These are phyloP conservation scores for Mythimna albipuncta DNA, from an alignment of 2,888 invertebrate species.

Conservation along the genomic window DNA sequence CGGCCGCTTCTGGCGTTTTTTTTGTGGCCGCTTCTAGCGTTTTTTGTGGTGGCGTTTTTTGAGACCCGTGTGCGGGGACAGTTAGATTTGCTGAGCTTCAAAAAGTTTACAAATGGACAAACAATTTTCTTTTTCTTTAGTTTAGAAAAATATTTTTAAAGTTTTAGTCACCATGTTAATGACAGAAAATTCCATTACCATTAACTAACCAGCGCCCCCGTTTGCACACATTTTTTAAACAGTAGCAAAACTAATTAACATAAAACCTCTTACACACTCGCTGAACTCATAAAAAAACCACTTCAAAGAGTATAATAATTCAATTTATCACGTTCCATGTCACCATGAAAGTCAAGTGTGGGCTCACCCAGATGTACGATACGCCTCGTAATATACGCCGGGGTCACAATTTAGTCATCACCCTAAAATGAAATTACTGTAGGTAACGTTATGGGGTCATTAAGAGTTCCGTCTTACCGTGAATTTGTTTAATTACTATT, in stretches of 20 bases:
- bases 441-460: constrained; percentile 47
- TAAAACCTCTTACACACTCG: constrained; percentile 35
- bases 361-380: constrained; percentile 35
- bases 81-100: too few relatives aligned
- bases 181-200: not conserved
- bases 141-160: not conserved
- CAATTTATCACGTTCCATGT: constrained; percentile 56
- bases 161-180: not conserved
- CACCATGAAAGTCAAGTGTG: constrained; percentile 53
- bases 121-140: not conserved
- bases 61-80: too few relatives aligned
- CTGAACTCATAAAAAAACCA: constrained; percentile 48
- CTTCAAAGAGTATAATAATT: constrained; percentile 60
- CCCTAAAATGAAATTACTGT: constrained; percentile 59
- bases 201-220: not conserved
- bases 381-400: constrained; percentile 40
- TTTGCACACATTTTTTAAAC: constrained; percentile 23
- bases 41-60: too few relatives aligned
- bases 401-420: constrained; percentile 61
- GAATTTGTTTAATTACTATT: constrained; percentile 49
- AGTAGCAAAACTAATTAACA: constrained; percentile 41
- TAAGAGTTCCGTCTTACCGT: constrained; percentile 39
- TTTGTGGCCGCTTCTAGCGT: too few relatives aligned
- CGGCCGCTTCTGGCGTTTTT: too few relatives aligned
- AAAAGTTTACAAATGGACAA: too few relatives aligned